Evolutionary conservation across 2,113 vertebrate species (phyloP).

Genomic region (Pseudolaguvia tuberculata): DNA sequence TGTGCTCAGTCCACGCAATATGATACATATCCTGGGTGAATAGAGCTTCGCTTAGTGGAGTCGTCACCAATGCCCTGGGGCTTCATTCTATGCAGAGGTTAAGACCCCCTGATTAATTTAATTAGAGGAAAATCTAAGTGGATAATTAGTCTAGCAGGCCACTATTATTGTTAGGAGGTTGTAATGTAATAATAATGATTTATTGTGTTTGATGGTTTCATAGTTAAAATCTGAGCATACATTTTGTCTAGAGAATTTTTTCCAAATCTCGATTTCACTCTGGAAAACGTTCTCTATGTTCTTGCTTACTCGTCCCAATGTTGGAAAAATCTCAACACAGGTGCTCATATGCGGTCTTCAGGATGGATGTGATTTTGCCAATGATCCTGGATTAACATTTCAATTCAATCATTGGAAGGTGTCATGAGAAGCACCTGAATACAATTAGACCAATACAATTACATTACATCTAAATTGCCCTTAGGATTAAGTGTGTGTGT

Average conservation of each 20-base stretch:
- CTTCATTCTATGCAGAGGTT: neutral
- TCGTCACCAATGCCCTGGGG: neutral
- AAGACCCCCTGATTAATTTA: neutral
- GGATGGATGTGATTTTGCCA: conserved; percentile 30
- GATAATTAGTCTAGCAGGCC: neutral
- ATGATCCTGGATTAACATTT: too few relatives aligned
- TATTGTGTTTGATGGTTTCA: neutral
- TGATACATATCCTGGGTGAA: conserved; percentile 7
- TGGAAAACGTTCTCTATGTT: conserved; percentile 54
- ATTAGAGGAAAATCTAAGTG: neutral
- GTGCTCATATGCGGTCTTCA: conserved; percentile 54
- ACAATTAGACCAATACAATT: too few relatives aligned
- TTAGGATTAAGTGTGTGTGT: too few relatives aligned
- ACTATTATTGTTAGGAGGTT: neutral
- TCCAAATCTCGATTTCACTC: conserved; percentile 8
- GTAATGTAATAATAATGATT: neutral
- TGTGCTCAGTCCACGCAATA: conserved; percentile 36
- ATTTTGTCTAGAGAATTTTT: neutral
- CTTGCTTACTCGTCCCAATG: conserved; percentile 34
- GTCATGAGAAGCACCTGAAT: too few relatives aligned
- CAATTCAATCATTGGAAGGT: too few relatives aligned
- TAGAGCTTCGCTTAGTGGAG: neutral
- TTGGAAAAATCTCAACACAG: conserved; percentile 45
- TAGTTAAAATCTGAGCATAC: neutral
- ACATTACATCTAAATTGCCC: too few relatives aligned